Conservation (phyloP, 2,888 invertebrate genomes). For the Busseola fusca region DNA sequence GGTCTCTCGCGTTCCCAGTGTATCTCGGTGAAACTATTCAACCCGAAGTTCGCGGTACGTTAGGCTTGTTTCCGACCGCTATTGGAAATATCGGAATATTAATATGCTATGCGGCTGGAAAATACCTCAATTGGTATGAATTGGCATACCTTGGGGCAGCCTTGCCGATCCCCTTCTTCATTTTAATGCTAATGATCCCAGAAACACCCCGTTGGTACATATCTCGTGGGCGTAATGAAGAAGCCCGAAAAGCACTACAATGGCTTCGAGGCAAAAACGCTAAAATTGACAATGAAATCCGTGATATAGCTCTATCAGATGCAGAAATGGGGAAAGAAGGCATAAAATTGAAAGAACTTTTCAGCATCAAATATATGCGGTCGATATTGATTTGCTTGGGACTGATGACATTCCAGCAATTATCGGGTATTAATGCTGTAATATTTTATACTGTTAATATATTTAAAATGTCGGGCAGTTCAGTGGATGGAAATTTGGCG, state of each 20-base stretch:
- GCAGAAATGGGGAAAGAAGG: constrained; percentile 91
- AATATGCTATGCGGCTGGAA: constrained; percentile 94
- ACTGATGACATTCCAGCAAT: constrained; percentile 98
- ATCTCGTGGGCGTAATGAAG: constrained; percentile 92
- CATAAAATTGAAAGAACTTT: constrained; percentile 91
- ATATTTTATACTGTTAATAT: constrained; percentile 98
- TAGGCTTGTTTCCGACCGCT: constrained; percentile 96
- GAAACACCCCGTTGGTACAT: constrained; percentile 98
- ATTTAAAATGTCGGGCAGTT: constrained; percentile 95
- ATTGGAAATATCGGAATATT: constrained; percentile 96
- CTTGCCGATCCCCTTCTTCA: constrained; percentile 93
- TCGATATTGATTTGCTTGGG: constrained; percentile 95
- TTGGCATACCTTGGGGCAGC: constrained; percentile 94
- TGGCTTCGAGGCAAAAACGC: constrained; percentile 95
- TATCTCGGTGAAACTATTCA: constrained; percentile 98
- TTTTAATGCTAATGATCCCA: constrained; percentile 95
- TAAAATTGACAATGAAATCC: constrained; percentile 93
- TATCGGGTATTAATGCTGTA: constrained; percentile 98
- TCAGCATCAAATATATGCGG: constrained; percentile 92
- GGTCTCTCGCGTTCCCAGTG: constrained; percentile 96
- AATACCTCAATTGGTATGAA: constrained; percentile 94
- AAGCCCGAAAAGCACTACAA: constrained; percentile 93
- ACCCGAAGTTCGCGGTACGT: constrained; percentile 96
- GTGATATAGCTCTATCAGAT: constrained; percentile 92
- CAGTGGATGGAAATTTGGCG: constrained; percentile 93